phyloP scores from a whole-genome alignment of 1,140 invertebrate species.

The Heliconius himera region DNA sequence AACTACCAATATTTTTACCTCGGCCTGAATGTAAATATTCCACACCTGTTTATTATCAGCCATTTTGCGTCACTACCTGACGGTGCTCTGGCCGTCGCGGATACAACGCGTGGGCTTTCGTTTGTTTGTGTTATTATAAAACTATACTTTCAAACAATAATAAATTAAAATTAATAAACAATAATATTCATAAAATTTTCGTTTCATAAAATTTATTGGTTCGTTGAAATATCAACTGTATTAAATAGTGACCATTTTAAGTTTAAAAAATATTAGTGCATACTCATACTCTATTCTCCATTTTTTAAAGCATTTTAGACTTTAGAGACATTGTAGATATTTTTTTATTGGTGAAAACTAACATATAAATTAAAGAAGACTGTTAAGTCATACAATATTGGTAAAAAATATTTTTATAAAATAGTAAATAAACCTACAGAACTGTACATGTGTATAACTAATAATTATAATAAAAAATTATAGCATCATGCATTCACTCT shows the following conservation, averaged over 20 bases:
- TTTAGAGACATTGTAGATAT: too few species aligned
- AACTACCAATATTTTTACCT: slow-evolving; percentile 22
- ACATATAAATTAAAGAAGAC: too few species aligned
- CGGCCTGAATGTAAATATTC: slow-evolving; percentile 20
- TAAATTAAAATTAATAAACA: background rate
- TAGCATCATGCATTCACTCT: background rate
- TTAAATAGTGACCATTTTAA: background rate
- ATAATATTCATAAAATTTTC: background rate
- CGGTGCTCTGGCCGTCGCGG: slow-evolving; percentile 38
- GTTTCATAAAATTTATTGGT: background rate
- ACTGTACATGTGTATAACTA: too few species aligned
- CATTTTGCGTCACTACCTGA: slow-evolving; percentile 48
- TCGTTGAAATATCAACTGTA: background rate
- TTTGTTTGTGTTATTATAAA: slow-evolving; percentile 38
- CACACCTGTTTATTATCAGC: slow-evolving; percentile 45
- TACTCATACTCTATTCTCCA: too few species aligned
- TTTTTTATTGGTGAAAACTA: too few species aligned
- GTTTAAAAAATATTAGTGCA: too few species aligned
- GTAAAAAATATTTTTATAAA: too few species aligned
- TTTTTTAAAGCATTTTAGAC: too few species aligned
- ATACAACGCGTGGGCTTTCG: slow-evolving; percentile 28
- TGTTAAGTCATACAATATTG: too few species aligned
- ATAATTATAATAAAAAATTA: background rate
- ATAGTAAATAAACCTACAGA: too few species aligned
- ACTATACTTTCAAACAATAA: background rate